These are phyloP conservation scores for Cryptocheilus praepositus DNA, from an alignment of 2,888 invertebrate genomes.

Conservation along the genomic window DNA sequence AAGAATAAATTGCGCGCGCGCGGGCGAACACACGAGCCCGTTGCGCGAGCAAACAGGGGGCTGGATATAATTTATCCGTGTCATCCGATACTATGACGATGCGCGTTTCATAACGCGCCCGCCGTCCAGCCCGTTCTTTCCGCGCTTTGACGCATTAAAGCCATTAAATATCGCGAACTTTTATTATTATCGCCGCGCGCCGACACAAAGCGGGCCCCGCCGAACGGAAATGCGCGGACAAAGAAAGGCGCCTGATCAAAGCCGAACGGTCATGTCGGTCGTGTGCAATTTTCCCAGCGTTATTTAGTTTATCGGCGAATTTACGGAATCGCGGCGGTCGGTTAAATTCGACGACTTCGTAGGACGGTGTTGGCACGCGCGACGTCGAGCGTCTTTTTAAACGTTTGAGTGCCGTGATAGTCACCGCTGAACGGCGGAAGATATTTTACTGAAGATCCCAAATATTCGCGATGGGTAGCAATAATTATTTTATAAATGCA, in stretches of 20 bases:
- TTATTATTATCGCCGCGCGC: conserved; percentile 22
- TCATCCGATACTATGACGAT: conserved; percentile 11
- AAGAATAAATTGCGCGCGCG: conserved; percentile 40
- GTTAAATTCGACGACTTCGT: too few relatives aligned
- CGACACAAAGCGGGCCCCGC: conserved; percentile 18
- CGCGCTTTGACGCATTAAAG: too few relatives aligned
- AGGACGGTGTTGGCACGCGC: too few relatives aligned
- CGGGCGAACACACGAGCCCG: conserved; percentile 10
- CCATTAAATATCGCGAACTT: too few relatives aligned
- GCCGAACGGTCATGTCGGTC: neutral
- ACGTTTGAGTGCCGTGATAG: too few relatives aligned
- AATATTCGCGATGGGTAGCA: too few relatives aligned
- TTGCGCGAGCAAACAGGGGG: too few relatives aligned
- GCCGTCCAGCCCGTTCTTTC: neutral
- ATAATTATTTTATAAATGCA: too few relatives aligned
- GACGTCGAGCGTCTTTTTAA: too few relatives aligned
- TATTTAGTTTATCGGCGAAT: neutral
- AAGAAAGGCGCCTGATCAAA: neutral
- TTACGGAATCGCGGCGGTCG: too few relatives aligned
- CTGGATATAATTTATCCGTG: conserved; percentile 44
- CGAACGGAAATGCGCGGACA: neutral
- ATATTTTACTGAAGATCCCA: too few relatives aligned
- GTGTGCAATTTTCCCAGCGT: neutral
- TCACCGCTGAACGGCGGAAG: too few relatives aligned
- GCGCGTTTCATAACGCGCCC: neutral